Conservation (phyloP, 2,113 vertebrate species). For the Ramphastos sulfuratus region DNA sequence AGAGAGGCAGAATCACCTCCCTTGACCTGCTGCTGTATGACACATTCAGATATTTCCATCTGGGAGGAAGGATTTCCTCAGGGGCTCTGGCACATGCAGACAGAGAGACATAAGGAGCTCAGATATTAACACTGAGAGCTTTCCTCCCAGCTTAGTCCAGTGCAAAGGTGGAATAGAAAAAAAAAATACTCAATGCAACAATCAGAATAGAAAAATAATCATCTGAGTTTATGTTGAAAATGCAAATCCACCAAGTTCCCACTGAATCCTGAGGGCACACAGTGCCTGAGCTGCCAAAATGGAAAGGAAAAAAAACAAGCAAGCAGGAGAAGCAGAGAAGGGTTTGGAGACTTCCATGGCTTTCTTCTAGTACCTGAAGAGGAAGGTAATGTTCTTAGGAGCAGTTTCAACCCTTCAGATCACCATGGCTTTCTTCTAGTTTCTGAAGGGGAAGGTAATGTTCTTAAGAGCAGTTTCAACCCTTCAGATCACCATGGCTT, state of each 20-base stretch:
- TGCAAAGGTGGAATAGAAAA: background rate
- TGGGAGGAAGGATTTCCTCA: background rate
- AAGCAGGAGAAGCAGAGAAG: background rate
- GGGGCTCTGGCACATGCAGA: background rate
- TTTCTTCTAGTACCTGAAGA: background rate
- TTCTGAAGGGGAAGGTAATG: background rate
- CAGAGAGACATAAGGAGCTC: background rate
- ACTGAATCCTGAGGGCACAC: background rate
- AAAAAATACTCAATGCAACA: background rate
- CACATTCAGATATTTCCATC: background rate
- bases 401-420: background rate
- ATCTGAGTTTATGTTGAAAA: background rate
- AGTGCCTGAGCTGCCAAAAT: background rate
- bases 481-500: background rate
- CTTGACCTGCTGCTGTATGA: no score
- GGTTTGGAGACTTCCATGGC: background rate
- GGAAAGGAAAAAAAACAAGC: background rate
- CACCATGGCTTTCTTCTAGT: background rate
- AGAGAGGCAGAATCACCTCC: no score
- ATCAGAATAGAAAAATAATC: background rate
- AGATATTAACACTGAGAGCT: background rate
- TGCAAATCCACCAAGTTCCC: background rate
- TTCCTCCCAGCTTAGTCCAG: background rate
- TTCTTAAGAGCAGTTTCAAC: background rate
- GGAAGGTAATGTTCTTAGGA: background rate